phyloP scores from a whole-genome alignment of 2,888 invertebrate species.

The Synergus laeviventris region DNA sequence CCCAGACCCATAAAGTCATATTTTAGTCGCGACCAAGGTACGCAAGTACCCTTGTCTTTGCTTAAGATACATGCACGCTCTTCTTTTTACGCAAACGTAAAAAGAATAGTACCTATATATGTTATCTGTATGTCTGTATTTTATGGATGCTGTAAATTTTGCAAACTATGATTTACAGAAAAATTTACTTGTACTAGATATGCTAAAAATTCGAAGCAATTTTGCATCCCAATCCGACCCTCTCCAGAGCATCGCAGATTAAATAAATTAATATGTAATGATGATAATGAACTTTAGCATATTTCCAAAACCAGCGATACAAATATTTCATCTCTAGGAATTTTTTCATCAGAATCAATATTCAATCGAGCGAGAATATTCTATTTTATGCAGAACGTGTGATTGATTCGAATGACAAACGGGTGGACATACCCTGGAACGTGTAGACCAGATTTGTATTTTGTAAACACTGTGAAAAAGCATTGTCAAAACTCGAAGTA shows the following conservation, averaged over 20 bases:
- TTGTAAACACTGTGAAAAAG: conserved; percentile 2
- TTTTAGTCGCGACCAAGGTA: conserved; percentile 19
- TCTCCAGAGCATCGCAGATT: too few species aligned
- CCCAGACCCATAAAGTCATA: conserved; percentile 31
- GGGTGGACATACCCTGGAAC: neutral
- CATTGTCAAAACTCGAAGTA: neutral
- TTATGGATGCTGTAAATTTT: neutral
- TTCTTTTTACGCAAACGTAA: neutral
- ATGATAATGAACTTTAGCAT: too few species aligned
- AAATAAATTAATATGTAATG: too few species aligned
- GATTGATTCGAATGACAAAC: neutral
- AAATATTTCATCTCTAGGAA: neutral
- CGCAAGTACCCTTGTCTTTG: conserved; percentile 27
- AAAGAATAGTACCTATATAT: too few species aligned
- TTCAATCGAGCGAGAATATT: neutral
- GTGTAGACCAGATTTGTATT: conserved; percentile 1
- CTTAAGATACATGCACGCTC: conserved; percentile 19
- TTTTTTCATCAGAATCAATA: neutral
- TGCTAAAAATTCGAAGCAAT: too few species aligned
- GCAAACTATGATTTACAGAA: neutral
- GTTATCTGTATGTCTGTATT: too few species aligned
- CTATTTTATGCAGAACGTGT: neutral
- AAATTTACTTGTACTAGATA: neutral
- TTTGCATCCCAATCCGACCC: too few species aligned
- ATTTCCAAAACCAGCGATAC: neutral